Evolutionary conservation across 2,113 vertebrate genomes (phyloP), one percentile per base, ranked within the genome.

Genomic region (Coregonus clupeaformis): DNA sequence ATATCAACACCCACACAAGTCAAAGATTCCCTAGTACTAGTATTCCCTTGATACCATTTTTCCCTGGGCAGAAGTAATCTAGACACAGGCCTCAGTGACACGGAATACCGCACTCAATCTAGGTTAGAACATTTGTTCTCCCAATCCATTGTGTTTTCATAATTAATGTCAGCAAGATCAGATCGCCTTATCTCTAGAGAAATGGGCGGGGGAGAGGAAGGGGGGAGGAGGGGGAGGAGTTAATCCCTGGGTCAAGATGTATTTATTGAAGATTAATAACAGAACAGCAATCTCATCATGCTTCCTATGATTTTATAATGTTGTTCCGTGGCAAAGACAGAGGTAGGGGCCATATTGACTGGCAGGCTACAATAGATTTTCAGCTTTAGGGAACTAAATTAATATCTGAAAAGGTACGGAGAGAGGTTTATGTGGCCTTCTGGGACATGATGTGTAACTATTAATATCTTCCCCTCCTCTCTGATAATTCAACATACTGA

Each of bases 251-350:
- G 88, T 92, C 91, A 93, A 93, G 92, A 93, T 93, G 91, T 92
- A 92, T 94, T 94, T 93, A 94, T 92, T 92, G 90, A 92, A 94
- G 93, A 94, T 94, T 94, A 93, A 94, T 94, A 93, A 92, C 84
- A 81, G 75, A 87, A 87, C 91, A 89, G 90, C 90, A 93, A 93
- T 93, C 93, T 92, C 92, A 93, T 94, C 93, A 93, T 86, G 85
- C 90, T 89, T 85, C 90, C 91, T 90, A 91, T 91, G 91, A 93
- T 93, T 94, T 93, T 91, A 90, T 90, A 89, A 88, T 93, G 91
- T 89, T 83, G 82, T 92, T 91, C 87, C 80, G 76, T 82, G 83
- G 18, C 30, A 60, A 69, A 42, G 57, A 27, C 60, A 11, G 6
- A 24, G 72, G 42, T 68, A 68, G 25, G 71, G 83, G 83, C 84